Evolutionary conservation across 2,113 vertebrate species (phyloP), one percentile per base, ranked within the genome.

Genomic region (Petrocephalus microphthalmus): DNA sequence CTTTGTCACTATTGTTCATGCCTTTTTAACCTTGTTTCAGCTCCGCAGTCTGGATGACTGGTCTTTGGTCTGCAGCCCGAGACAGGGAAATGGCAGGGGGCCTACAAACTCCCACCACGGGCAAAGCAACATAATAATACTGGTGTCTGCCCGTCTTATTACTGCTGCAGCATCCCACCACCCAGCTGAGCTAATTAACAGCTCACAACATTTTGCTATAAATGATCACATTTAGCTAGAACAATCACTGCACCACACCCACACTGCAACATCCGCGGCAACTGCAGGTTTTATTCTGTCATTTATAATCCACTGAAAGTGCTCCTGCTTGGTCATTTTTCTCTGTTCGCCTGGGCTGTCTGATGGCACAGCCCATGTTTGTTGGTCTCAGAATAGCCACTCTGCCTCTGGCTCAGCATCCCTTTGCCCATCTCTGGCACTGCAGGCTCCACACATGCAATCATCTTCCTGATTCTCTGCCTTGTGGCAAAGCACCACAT

Each of bases 1-100:
- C 33, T 95, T 95, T 57, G 90, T 89, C 74, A 92, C 89, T 88
- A 89, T 95, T 78, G 91, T 93, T 64, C 89, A 86, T 11, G 93
- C 92, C 20, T 53, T 93, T 86, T 93, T 93, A 90, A 95, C 93
- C 0, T 92, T 94, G 13, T 94, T 95, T 88, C 92, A 92, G 22
- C 3, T 94, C 86, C 93, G 94, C 67, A 94, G 93, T 0, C 87
- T 94, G 89, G 94, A 93, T 0, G 93, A 94, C 93, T 94, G 94
- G 93, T 93, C 92, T 47, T 53, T 90, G n/a, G 92, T 94, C 89
- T 95, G 94, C 60, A 20, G 91, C 19, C 91, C 92, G 84, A 94
- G 89, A 81, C 33, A 87, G 10, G 90, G 86, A 4, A 29, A 89
- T 0, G 94, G 93, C 93, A 67, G 60, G 60, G 10, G 0, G 10